Conservation (phyloP, 2,888 invertebrate genomes). For the Syrista parreyssii region DNA sequence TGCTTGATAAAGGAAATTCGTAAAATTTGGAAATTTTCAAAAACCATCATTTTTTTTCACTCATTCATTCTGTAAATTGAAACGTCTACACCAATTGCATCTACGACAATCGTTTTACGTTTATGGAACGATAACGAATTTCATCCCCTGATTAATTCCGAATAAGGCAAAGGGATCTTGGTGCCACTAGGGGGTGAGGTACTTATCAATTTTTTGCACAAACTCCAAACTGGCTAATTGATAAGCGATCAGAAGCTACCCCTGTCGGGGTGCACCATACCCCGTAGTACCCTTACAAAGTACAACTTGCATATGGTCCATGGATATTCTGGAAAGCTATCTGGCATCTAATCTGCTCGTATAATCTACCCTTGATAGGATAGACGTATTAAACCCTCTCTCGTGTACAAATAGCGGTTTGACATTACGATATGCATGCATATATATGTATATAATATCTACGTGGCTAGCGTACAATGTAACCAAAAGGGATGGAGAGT, state of each 20-base stretch:
- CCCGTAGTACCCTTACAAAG: slow-evolving; percentile 30
- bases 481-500: not conserved
- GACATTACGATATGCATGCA: slow-evolving; percentile 45
- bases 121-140: not conserved
- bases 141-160: not conserved
- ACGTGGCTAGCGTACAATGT: not conserved
- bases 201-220: not conserved
- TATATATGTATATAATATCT: not conserved
- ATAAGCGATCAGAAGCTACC: slow-evolving; percentile 2
- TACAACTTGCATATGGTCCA: slow-evolving; percentile 51
- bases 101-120: not conserved
- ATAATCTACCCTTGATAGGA: slow-evolving; percentile 45
- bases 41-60: not conserved
- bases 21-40: not conserved
- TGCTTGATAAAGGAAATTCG: not conserved
- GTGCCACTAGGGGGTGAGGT: not conserved
- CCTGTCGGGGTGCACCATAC: not conserved
- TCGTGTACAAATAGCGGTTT: slow-evolving; percentile 55
- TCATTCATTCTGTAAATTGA: not conserved
- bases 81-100: not conserved
- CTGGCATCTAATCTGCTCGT: slow-evolving; percentile 46
- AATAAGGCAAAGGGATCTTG: not conserved
- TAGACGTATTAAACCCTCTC: not conserved
- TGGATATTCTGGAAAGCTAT: slow-evolving; percentile 36
- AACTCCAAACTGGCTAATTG: not conserved